Base-by-base conservation (phyloP, 2,113 vertebrate genomes). In the Theristicus caerulescens region DNA sequence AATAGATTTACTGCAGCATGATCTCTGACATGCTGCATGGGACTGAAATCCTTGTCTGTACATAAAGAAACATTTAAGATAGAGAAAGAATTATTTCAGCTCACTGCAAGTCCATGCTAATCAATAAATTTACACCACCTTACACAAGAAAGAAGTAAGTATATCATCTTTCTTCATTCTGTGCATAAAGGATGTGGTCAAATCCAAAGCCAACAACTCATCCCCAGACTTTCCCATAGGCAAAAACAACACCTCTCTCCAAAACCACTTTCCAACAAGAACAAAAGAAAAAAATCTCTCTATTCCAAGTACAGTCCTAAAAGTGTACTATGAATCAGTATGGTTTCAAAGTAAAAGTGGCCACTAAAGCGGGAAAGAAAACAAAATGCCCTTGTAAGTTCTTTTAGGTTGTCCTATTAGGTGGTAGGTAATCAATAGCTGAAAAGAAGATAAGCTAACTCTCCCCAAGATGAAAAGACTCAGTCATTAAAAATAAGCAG, bases 1-100 rank as follows among this genome's bases (percentile, higher is more conserved):
- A 98, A 98, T 98, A 98, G 98, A 98, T 98, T 98, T 98, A 98
- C 97, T 98, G 79, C 97, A 87, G 94, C 96, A 90, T 87, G 97
- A 97, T 98, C 98, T 96, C 98, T 98, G 97, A 97, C 97, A 97
- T 95, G 80, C 96, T 98, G 97, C 97, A 96, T 69, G 88, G 96
- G 96, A 95, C 93, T 85, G 84, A 97, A 98, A 97, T 92, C 85
- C 96, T 95, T 95, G 83, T 92, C 96, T 96, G 91, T 94, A 94
- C 74, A 96, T 96, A 97, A 98, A 98, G 90, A 97, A 95, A 97
- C 36, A 72, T 93, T 95, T 96, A 96, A 97, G 93, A 93, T 54
- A 61, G 55, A 64, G 29, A 15, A 46, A 40, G 32, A 91, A 89
- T 77, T 42, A 93, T 59, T 72, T 72, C 84, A 72, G 38, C 44